These are phyloP conservation scores for Sebastes melanostomus DNA, from an alignment of 2,797 vertebrate genomes.

Conservation along the genomic window DNA sequence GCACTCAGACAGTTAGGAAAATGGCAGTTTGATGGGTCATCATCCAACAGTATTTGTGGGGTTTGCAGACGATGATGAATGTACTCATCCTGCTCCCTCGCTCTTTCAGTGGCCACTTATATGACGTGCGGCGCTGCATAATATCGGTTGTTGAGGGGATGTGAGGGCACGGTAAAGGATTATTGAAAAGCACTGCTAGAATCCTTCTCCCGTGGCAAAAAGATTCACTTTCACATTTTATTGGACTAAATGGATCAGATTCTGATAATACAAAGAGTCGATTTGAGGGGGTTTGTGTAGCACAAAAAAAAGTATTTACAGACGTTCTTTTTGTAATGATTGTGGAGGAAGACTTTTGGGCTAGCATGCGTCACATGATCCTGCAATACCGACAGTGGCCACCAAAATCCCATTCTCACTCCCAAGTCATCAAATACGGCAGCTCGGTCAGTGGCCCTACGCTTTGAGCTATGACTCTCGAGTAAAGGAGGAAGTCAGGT, in stretches of 20 bases:
- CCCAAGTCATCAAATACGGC: background rate
- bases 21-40: background rate
- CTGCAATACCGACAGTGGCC: background rate
- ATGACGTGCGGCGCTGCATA: background rate
- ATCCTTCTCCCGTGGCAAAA: background rate
- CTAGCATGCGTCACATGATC: background rate
- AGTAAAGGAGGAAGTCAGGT: background rate
- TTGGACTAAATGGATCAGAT: background rate
- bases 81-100: background rate
- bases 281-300: background rate
- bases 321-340: background rate
- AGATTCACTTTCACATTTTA: background rate
- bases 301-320: background rate
- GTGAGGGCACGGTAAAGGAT: background rate
- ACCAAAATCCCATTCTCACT: background rate
- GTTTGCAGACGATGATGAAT: background rate
- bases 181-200: background rate
- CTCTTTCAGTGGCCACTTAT: background rate
- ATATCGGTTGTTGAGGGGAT: background rate
- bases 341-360: background rate
- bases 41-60: background rate
- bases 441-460: background rate
- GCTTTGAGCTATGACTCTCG: background rate
- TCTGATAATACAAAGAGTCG: background rate
- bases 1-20: background rate